These are phyloP conservation scores for Odontamblyopus rebecca DNA, from an alignment of 2,797 vertebrate species.

Conservation along the genomic window DNA sequence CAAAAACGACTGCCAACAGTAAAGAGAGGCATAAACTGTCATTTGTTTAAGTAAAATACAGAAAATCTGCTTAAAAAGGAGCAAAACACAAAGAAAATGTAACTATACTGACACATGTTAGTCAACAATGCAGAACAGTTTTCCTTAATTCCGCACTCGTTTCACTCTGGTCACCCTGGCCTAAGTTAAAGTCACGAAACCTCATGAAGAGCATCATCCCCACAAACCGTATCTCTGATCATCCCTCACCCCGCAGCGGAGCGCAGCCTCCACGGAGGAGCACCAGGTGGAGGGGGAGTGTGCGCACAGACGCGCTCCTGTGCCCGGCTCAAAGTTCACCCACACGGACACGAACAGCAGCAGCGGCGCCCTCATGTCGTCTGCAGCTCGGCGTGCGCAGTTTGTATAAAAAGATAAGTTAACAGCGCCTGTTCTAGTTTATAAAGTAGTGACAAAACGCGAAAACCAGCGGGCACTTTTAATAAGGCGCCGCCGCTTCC, in stretches of 20 bases:
- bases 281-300: slow-evolving; percentile 75
- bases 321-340: background rate
- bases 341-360: slow-evolving; percentile 36
- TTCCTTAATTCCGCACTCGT: too few species aligned
- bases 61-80: too few species aligned
- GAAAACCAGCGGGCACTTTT: slow-evolving; percentile 13
- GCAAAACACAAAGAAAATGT: too few species aligned
- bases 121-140: too few species aligned
- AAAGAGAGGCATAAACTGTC: too few species aligned
- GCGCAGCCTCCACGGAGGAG: slow-evolving; percentile 65
- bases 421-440: fast-evolving
- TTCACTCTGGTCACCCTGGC: too few species aligned
- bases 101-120: too few species aligned
- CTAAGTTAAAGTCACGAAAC: too few species aligned
- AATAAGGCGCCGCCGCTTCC: slow-evolving; percentile 21
- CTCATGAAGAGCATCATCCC: too few species aligned
- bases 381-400: background rate
- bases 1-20: too few species aligned
- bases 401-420: background rate
- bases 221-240: too few species aligned
- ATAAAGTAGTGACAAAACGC: fast-evolving
- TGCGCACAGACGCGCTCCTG: slow-evolving; percentile 37
- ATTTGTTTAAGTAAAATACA: too few species aligned
- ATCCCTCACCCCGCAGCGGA: slow-evolving; percentile 75
- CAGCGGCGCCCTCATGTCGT: slow-evolving; percentile 56